Evolutionary conservation across 92 coral and sea anemone species (phyloP).

Genomic region (Zoanthus gigantus): DNA sequence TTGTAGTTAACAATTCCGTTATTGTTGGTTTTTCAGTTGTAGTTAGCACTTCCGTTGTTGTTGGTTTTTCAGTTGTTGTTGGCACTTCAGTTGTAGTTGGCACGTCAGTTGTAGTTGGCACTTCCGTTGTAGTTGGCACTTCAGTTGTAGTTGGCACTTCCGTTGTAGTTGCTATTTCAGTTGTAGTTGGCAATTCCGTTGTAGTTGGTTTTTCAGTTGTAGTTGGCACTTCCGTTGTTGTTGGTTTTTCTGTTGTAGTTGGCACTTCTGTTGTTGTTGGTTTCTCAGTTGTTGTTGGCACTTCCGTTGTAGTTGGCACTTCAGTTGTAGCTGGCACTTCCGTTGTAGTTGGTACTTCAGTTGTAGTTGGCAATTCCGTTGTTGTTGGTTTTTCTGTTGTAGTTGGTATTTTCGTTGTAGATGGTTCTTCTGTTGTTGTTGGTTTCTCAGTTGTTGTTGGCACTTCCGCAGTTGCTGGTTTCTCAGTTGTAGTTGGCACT

Average conservation of each 20-base stretch:
- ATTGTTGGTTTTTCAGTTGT: constrained; percentile 38
- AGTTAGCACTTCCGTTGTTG: constrained; percentile 25
- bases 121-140: constrained; percentile 23
- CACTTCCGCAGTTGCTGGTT: constrained; percentile 4
- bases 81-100: constrained; percentile 37
- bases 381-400: constrained; percentile 39
- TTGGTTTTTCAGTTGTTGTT: background rate
- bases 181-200: constrained; percentile 5
- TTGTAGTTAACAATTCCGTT: constrained; percentile 1
- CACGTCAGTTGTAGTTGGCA: constrained; percentile 25
- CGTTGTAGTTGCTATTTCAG: constrained; percentile 40
- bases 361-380: constrained; percentile 8
- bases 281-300: constrained; percentile 20
- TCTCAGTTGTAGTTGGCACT: constrained; percentile 19
- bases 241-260: background rate
- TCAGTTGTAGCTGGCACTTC: constrained; percentile 43
- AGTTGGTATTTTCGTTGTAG: constrained; percentile 25
- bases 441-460: constrained; percentile 52
- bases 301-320: constrained; percentile 21
- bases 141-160: constrained; percentile 42
- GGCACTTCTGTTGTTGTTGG: constrained; percentile 38
- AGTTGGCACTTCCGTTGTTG: constrained; percentile 25
- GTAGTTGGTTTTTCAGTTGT: constrained; percentile 40
- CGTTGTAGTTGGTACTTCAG: constrained; percentile 42
- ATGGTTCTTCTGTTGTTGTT: no score